Conservation (phyloP, 2,113 vertebrate species). For the Vombatus ursinus region DNA sequence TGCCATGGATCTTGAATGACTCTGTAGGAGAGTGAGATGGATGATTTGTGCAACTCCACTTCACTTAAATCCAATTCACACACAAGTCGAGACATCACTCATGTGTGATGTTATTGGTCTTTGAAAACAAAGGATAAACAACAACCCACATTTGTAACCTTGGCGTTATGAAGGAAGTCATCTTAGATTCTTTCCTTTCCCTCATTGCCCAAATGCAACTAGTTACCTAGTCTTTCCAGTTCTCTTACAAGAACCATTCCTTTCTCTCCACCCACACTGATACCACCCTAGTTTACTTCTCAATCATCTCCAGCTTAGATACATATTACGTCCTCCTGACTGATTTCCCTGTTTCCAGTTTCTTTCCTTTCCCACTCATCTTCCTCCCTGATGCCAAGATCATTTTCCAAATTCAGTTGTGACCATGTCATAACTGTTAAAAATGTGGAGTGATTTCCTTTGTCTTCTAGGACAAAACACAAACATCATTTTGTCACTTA, state of each 20-base stretch:
- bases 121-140: neutral
- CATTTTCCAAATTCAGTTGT: too few relatives aligned
- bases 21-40: neutral
- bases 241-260: neutral
- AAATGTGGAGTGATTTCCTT: too few relatives aligned
- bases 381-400: too few relatives aligned
- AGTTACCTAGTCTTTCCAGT: neutral
- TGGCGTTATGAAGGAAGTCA: neutral
- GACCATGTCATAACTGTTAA: too few relatives aligned
- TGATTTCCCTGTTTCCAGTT: too few relatives aligned
- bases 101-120: neutral
- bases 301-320: too few relatives aligned
- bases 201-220: neutral
- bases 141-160: neutral
- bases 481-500: too few relatives aligned
- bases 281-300: neutral
- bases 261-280: neutral
- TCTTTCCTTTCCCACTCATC: too few relatives aligned
- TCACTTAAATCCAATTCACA: neutral
- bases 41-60: neutral
- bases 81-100: neutral
- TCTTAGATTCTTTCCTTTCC: neutral
- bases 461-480: too few relatives aligned
- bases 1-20: neutral
- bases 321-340: too few relatives aligned